phyloP scores from a whole-genome alignment of 2,797 vertebrate genomes.

The Argya squamiceps region DNA sequence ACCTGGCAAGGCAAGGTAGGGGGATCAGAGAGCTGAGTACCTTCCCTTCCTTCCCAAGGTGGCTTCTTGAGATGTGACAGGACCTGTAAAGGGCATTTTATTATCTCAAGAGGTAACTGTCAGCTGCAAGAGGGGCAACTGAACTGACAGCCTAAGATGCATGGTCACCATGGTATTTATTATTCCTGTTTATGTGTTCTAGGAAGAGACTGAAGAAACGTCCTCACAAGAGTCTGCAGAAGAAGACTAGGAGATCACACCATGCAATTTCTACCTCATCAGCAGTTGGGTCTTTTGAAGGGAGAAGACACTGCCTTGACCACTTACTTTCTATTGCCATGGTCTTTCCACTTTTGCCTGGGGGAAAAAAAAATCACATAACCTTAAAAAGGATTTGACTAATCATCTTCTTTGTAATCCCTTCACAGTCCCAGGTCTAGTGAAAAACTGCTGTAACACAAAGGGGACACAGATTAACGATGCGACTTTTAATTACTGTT shows the following conservation, averaged over 20 bases:
- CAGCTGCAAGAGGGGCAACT: not conserved
- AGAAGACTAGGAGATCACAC: constrained; percentile 83
- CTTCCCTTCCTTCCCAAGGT: not conserved
- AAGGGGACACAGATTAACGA: constrained; percentile 82
- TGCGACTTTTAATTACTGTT: constrained; percentile 80
- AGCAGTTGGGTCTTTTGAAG: constrained; percentile 92
- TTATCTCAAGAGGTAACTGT: not conserved
- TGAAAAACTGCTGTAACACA: constrained; percentile 87
- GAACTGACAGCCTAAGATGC: not conserved
- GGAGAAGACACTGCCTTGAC: constrained; percentile 92
- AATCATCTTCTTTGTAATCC: constrained; percentile 79
- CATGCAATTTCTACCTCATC: constrained; percentile 93
- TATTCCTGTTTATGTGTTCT: constrained; percentile 63
- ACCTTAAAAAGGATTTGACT: constrained; percentile 83
- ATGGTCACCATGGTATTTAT: not conserved
- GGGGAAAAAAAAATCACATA: constrained; percentile 66
- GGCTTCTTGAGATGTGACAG: not conserved
- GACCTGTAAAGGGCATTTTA: not conserved
- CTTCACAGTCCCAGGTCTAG: constrained; percentile 82
- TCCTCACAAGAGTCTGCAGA: constrained; percentile 89
- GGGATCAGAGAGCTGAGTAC: not conserved
- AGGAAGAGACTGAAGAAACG: constrained; percentile 91
- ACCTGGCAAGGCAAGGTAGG: not conserved
- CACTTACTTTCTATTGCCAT: constrained; percentile 87
- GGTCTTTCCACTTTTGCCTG: constrained; percentile 85